These are phyloP conservation scores for Aricia artaxerxes DNA, from an alignment of 2,888 invertebrate genomes.

Conservation along the genomic window DNA sequence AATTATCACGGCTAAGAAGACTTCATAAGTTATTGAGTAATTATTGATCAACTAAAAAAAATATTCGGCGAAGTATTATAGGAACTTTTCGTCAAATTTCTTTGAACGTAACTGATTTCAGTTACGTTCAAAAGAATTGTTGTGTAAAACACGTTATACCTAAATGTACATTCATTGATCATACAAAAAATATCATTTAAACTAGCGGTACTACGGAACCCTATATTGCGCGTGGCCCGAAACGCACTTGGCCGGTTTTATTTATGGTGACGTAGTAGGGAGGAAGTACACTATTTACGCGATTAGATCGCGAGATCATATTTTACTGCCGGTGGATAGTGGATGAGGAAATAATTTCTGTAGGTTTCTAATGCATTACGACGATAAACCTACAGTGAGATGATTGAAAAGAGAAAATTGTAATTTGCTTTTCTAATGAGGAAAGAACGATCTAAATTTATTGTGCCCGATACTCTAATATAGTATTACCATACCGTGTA, in stretches of 20 bases:
- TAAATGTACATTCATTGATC: too few relatives aligned
- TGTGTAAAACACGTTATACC: too few relatives aligned
- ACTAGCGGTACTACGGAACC: too few relatives aligned
- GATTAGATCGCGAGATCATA: background rate
- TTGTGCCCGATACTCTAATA: slow-evolving; percentile 25
- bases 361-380: slow-evolving; percentile 19
- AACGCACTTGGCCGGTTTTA: background rate
- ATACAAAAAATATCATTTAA: too few relatives aligned
- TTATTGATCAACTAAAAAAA: too few relatives aligned
- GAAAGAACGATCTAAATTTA: slow-evolving; percentile 16
- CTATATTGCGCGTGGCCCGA: too few relatives aligned
- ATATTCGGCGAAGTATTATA: too few relatives aligned
- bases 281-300: background rate
- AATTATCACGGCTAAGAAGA: too few relatives aligned
- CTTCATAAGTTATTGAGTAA: too few relatives aligned
- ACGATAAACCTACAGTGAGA: slow-evolving; percentile 18
- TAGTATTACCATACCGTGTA: slow-evolving; percentile 26
- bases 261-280: background rate
- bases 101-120: too few relatives aligned
- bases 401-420: slow-evolving; percentile 19
- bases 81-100: background rate
- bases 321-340: background rate
- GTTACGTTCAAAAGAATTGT: too few relatives aligned
- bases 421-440: slow-evolving; percentile 20
- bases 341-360: slow-evolving; percentile 22